Evolutionary conservation across 2,113 vertebrate genomes (phyloP).

Genomic region (Bagarius yarrelli): DNA sequence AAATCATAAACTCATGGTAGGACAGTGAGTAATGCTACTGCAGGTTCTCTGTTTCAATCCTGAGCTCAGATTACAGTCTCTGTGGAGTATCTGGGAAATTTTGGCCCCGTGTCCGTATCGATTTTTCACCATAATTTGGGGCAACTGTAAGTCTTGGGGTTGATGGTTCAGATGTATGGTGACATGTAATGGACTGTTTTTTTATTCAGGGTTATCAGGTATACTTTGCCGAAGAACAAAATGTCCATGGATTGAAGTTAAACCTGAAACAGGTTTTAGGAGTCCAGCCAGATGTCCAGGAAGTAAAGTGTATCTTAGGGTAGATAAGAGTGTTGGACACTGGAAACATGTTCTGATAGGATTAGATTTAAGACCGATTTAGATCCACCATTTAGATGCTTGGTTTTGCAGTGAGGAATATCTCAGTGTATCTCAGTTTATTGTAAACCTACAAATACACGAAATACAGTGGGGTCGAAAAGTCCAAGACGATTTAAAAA

Average conservation of each 20-base stretch:
- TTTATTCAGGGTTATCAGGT: neutral
- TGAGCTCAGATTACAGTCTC: neutral
- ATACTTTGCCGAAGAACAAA: neutral
- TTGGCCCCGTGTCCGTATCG: neutral
- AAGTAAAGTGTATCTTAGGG: neutral
- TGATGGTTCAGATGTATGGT: neutral
- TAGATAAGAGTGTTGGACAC: neutral
- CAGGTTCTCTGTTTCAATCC: neutral
- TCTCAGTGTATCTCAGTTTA: neutral
- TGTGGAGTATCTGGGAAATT: neutral
- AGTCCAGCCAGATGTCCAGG: neutral
- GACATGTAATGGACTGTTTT: neutral
- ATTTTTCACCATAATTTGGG: neutral
- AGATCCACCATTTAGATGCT: neutral
- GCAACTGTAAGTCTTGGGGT: neutral
- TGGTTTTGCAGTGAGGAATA: neutral
- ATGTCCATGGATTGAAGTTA: neutral
- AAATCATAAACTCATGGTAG: neutral
- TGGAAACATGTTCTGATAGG: neutral
- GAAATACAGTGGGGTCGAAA: neutral
- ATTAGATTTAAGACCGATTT: neutral
- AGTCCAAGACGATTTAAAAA: neutral
- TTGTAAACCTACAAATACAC: no score
- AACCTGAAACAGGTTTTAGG: neutral
- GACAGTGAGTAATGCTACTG: neutral